A percentile compares a stretch with the other conserved stretches of the same genome.
phyloP scores from a whole-genome alignment of 2,888 invertebrate species.

The Sminthurinus aureus region DNA sequence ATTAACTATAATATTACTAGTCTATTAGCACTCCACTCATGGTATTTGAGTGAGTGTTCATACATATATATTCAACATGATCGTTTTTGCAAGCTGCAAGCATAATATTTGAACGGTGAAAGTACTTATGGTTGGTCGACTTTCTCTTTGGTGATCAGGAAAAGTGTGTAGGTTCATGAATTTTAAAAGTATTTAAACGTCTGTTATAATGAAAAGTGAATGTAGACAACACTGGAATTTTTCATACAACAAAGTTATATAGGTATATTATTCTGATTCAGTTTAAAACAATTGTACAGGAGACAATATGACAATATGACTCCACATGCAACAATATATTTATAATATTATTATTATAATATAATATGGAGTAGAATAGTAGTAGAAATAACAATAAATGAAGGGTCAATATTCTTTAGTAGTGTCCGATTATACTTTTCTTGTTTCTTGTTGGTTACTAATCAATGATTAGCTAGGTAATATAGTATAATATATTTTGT shows the following conservation, averaged over 20 bases:
- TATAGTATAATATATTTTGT: background rate
- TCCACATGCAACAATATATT: slow-evolving; percentile 29
- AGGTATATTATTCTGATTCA: slow-evolving; percentile 32
- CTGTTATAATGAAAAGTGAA: background rate
- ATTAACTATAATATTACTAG: too few relatives aligned
- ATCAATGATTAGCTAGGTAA: slow-evolving; percentile 15
- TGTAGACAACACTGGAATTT: background rate
- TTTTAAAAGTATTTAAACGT: too few relatives aligned
- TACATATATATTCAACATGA: too few relatives aligned
- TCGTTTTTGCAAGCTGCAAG: too few relatives aligned
- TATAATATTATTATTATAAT: background rate
- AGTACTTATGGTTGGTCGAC: too few relatives aligned
- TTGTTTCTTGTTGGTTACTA: slow-evolving; percentile 1
- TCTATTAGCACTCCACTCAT: too few relatives aligned
- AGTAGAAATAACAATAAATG: slow-evolving; percentile 15
- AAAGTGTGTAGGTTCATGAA: too few relatives aligned
- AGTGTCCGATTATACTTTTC: background rate
- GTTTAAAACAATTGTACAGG: slow-evolving; percentile 38
- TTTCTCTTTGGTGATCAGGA: too few relatives aligned
- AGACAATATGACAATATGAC: slow-evolving; percentile 31
- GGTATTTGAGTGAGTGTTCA: too few relatives aligned
- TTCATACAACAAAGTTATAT: slow-evolving; percentile 41
- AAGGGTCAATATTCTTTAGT: slow-evolving; percentile 18
- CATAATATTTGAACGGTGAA: too few relatives aligned
- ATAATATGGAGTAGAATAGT: too few relatives aligned